Conservation (phyloP, 2,113 vertebrate species). For the Heliornis fulica region DNA sequence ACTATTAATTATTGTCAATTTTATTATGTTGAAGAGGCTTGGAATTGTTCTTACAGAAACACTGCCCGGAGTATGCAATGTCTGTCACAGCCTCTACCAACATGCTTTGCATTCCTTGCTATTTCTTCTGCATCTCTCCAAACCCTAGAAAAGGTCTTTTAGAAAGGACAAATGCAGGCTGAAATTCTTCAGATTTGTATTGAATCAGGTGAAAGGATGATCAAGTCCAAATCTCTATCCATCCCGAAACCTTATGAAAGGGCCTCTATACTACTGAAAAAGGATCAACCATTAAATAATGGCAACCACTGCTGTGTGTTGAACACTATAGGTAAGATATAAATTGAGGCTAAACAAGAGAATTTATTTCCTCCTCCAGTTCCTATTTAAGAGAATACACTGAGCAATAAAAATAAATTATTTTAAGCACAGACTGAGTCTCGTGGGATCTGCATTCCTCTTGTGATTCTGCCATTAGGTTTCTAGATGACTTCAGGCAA, state of each 20-base stretch:
- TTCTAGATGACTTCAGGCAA: not conserved
- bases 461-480: not conserved
- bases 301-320: not conserved
- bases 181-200: not conserved
- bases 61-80: not conserved
- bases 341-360: not conserved
- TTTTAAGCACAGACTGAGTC: not conserved
- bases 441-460: not conserved
- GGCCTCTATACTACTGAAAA: not conserved
- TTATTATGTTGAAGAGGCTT: not conserved
- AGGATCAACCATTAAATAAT: not conserved
- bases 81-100: not conserved
- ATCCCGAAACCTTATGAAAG: not conserved
- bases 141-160: not conserved
- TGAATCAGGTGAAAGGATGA: not conserved
- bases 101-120: not conserved
- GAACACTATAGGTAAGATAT: not conserved
- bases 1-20: not conserved
- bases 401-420: not conserved
- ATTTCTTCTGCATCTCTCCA: not conserved
- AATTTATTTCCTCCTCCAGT: not conserved
- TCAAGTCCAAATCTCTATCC: not conserved
- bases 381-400: not conserved
- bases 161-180: not conserved
- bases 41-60: not conserved